A percentile compares a stretch with the other conserved stretches of the same genome.
Evolutionary conservation across 1,140 invertebrate species (phyloP).

Genomic region (Tetramorium alpestre): DNA sequence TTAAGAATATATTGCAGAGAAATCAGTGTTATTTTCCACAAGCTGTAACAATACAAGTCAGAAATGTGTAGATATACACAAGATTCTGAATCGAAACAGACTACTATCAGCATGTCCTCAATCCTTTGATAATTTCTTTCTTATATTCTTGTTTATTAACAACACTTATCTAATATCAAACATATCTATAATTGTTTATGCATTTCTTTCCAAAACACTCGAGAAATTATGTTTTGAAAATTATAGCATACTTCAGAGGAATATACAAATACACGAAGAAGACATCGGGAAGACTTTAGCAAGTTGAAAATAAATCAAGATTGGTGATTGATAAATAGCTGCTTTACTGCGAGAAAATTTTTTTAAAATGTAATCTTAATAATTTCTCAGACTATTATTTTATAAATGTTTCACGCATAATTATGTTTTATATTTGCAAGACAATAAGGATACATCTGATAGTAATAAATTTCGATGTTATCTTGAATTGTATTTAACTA

Average conservation of each 20-base stretch:
- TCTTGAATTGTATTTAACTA: conserved; percentile 70
- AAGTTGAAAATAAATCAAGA: conserved; percentile 12
- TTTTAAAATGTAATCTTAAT: not conserved
- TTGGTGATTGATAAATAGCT: not conserved
- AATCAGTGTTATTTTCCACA: conserved; percentile 75
- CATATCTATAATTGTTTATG: not conserved
- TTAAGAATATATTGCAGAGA: conserved; percentile 81
- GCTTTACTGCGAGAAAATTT: not conserved
- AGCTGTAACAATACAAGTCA: conserved; percentile 74
- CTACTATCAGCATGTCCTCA: conserved; percentile 16
- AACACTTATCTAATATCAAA: not conserved
- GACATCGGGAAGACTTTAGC: conserved; percentile 41
- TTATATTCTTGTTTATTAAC: not conserved
- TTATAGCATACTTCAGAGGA: not conserved
- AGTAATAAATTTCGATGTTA: conserved; percentile 27
- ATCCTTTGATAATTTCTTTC: not conserved
- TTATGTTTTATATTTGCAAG: not conserved
- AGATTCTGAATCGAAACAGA: conserved; percentile 34
- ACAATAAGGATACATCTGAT: not conserved
- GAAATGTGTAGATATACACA: conserved; percentile 71
- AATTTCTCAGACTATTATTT: not conserved
- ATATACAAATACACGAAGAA: conserved; percentile 13
- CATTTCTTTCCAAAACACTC: not conserved
- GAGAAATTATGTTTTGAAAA: not conserved
- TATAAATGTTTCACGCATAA: not conserved